Evolutionary conservation across 2,888 invertebrate species (phyloP), one percentile per base, ranked within the genome.

Genomic region (Torymus aiolomorphi): DNA sequence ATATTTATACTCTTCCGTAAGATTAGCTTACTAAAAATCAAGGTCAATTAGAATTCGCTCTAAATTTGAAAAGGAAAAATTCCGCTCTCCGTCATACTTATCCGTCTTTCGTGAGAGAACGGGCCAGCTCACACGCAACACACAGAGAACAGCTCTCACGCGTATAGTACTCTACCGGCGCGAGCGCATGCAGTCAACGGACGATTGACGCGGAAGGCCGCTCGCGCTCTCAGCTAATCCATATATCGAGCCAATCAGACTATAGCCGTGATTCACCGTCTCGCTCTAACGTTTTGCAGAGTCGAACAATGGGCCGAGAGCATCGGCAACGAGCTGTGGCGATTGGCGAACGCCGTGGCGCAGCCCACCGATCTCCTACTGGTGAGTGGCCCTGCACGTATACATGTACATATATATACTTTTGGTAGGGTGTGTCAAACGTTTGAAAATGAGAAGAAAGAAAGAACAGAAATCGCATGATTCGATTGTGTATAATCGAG

Each of bases 311-410:
- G 97, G 97, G 96, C 96, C 24, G 92, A 94, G 82, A 92, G 92
- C 80, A 92, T 97, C 80, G 97, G 97, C 52, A 93, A 94, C 82
- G 96, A 96, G 87, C 91, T 97, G 83, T 96, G 95, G 94, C 93
- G 94, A 86, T 92, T 97, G 82, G 96, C 95, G 76, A 93, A 94
- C 87, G 93, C 93, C 82, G 94, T 96, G 86, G 96, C 96, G 54
- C 95, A 95, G 90, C 94, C 95, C 72, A 92, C 94, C 84, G 94
- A 96, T 91, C 94, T 97, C 80, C 94, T 95, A 91, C 92, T 92
- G 84, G 96, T 96, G 91, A 94, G 93, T 92, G n/a, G 13, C 4
- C 57, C 18, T n/a, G 1, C 57, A n/a, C 31, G 4, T 51, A 56
- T n/a, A 54, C 12, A 62, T 52, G 14, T 18, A 11, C n/a, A 16